A percentile compares a stretch with the other conserved stretches of the same genome.
Conservation (phyloP, 2,113 vertebrate genomes). For the Macroglossus sobrinus region DNA sequence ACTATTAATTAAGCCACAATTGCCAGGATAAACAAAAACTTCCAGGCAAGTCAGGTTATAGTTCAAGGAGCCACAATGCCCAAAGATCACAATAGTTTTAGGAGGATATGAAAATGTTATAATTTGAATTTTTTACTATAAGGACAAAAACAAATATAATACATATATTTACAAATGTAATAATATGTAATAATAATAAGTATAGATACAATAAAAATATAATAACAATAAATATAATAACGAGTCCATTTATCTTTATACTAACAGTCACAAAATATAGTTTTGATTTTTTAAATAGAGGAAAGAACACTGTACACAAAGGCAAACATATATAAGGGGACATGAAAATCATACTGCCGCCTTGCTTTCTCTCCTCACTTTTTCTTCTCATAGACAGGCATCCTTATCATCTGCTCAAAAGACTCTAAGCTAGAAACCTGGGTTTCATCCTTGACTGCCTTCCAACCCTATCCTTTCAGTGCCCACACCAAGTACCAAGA, state of each 20-base stretch:
- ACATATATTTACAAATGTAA: background rate
- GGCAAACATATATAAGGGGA: background rate
- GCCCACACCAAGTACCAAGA: background rate
- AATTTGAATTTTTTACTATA: background rate
- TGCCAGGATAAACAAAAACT: background rate
- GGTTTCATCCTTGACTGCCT: background rate
- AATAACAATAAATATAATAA: background rate
- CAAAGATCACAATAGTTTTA: background rate
- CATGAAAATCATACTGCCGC: background rate
- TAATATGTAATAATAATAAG: background rate
- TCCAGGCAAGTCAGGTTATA: background rate
- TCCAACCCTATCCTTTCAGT: background rate
- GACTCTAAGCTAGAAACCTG: background rate
- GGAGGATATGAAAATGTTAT: background rate
- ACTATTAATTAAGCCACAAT: background rate
- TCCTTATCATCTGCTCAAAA: background rate
- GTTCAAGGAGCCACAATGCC: fast-evolving
- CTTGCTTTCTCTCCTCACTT: background rate
- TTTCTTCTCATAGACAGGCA: background rate
- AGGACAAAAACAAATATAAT: background rate
- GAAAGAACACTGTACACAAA: background rate
- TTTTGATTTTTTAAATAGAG: background rate
- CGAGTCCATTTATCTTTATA: background rate
- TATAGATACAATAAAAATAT: background rate
- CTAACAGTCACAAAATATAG: background rate